A percentile compares a stretch with the other conserved stretches of the same genome.
Evolutionary conservation across 2,797 vertebrate genomes (phyloP).

Genomic region (Hydrophis major): DNA sequence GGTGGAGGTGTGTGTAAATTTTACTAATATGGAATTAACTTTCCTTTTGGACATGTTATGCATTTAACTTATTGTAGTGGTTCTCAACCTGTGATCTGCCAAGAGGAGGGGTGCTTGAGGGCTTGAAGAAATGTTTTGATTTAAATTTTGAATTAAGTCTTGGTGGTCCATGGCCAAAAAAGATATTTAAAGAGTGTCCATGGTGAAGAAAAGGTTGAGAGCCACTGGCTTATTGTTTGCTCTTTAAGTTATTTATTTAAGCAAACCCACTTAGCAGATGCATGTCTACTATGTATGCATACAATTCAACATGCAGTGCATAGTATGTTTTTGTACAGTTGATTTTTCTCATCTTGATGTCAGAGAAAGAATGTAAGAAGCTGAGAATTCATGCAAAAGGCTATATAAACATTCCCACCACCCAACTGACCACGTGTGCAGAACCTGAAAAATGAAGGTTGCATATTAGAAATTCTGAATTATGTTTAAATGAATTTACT

Average conservation of each 20-base stretch:
- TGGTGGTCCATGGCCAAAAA: too few relatives aligned
- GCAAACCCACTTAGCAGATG: neutral
- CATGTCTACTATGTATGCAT: neutral
- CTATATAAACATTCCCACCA: neutral
- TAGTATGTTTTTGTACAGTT: neutral
- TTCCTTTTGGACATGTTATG: neutral
- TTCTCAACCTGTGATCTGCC: neutral
- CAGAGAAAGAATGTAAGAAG: neutral
- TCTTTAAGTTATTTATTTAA: neutral
- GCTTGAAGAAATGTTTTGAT: neutral
- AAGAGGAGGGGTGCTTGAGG: neutral
- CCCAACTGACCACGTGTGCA: neutral
- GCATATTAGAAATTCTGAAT: neutral
- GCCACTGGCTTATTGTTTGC: neutral
- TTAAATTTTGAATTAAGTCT: neutral
- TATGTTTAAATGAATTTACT: neutral
- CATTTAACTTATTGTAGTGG: neutral
- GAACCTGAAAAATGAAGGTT: neutral
- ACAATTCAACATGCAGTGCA: neutral
- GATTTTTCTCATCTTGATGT: neutral
- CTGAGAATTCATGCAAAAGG: neutral
- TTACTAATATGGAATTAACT: neutral
- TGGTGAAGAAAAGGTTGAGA: too few relatives aligned
- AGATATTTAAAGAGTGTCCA: too few relatives aligned
- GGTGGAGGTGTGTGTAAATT: neutral